Percentiles rank a stretch among this genome's conserved stretches.
These are phyloP conservation scores for Periphyllus acericola DNA, from an alignment of 2,888 invertebrate species.

Conservation along the genomic window DNA sequence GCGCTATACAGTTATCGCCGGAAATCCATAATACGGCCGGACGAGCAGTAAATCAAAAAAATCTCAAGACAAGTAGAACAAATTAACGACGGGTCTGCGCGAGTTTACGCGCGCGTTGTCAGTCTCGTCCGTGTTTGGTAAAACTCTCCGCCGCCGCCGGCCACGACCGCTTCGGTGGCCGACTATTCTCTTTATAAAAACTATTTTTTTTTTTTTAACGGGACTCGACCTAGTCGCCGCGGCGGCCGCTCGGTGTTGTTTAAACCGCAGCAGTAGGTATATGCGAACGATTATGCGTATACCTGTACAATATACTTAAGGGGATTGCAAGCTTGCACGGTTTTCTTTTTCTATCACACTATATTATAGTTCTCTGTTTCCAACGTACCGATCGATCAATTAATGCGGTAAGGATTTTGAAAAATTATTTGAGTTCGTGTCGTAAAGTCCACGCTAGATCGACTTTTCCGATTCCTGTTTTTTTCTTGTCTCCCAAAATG, in stretches of 20 bases:
- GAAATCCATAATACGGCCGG: slow-evolving; percentile 14
- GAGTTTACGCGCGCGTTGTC: slow-evolving; percentile 24
- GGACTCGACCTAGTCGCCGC: background rate
- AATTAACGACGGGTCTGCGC: slow-evolving; percentile 50
- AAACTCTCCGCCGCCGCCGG: slow-evolving; percentile 13
- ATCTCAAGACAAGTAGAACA: slow-evolving; percentile 50
- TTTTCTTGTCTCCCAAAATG: no score
- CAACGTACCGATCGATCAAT: no score
- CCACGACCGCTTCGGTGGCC: background rate
- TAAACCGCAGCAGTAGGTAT: background rate
- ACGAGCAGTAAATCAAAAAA: slow-evolving; percentile 27
- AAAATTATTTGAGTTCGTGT: no score
- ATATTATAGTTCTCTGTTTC: no score
- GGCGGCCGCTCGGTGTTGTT: background rate
- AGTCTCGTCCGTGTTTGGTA: slow-evolving; percentile 53
- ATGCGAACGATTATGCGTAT: background rate
- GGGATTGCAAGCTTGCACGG: no score
- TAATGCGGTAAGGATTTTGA: no score
- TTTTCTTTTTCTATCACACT: no score
- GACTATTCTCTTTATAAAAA: background rate
- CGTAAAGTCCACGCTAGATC: no score
- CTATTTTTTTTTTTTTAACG: slow-evolving; percentile 29
- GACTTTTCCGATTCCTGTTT: no score
- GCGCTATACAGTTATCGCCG: background rate
- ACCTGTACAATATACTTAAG: no score